Evolutionary conservation across 2,113 vertebrate species (phyloP), one percentile per base, ranked within the genome.

Genomic region (Zingel zingel): DNA sequence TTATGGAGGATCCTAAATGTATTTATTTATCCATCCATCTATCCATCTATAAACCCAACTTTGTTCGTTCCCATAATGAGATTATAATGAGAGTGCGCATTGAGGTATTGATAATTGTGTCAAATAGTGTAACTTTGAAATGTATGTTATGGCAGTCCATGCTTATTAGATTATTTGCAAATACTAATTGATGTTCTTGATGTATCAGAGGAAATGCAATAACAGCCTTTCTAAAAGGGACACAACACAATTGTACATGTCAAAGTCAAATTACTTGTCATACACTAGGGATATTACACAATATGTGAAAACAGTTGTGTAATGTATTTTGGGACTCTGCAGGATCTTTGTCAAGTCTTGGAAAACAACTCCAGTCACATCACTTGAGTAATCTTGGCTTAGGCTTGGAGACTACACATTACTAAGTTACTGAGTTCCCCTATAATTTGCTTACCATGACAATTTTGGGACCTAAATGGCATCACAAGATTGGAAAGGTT

Each of bases 351-450:
- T 58, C 8, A 68, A 78, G 54, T 45, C 48, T 79, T 53, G 15
- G 27, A 61, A 39, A 62, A 71, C 21, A 9, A 11, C 39, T 50
- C 1, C 25, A 58, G 19, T 57, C 15, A 51, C 2, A 27, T 50
- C n/a, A 11, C n/a, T 59, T 43, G 3, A 61, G 45, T 74, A 43
- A 53, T 61, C 71, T 74, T 66, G 6, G 19, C 57, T 65, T 51
- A 23, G 11, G 12, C 30, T 50, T 15, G 11, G 15, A 62, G 43
- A n/a, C 36, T 21, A 27, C 10, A 21, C n/a, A 64, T 9, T 19
- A 19, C 5, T 47, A 13, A 16, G 36, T 65, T 50, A 50, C 19
- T 16, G 39, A 59, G 21, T 14, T n/a, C 14, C 33, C 0, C n/a
- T 53, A 53, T 47, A 18, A 43, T 33, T 68, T 27, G n/a, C 13